phyloP scores from a whole-genome alignment of 2,888 invertebrate genomes.

The Pandemis heparana region DNA sequence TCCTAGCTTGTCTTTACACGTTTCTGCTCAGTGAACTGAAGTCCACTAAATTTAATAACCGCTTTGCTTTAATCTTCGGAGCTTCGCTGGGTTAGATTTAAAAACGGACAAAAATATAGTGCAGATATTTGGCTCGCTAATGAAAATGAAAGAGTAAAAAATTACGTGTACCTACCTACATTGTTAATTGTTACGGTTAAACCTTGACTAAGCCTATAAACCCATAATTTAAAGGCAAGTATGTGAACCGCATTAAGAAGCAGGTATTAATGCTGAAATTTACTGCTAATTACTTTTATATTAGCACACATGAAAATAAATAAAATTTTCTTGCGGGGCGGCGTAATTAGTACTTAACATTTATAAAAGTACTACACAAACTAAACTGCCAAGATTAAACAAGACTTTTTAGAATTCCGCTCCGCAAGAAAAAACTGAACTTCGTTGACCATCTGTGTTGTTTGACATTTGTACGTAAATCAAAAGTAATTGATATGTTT shows the following conservation, averaged over 20 bases:
- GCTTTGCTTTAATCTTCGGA: background rate
- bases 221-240: background rate
- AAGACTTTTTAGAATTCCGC: too few species aligned
- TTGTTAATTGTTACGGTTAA: background rate
- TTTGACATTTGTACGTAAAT: too few species aligned
- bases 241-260: too few species aligned
- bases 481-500: too few species aligned
- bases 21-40: background rate
- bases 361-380: too few species aligned
- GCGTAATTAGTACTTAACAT: too few species aligned
- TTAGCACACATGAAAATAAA: background rate
- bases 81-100: background rate
- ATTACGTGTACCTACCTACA: background rate
- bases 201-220: background rate
- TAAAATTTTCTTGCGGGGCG: too few species aligned
- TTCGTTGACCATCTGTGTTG: too few species aligned
- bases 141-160: background rate
- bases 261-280: background rate
- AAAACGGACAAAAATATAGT: background rate
- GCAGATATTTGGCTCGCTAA: background rate
- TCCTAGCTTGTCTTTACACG: background rate
- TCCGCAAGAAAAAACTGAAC: too few species aligned
- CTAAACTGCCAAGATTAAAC: too few species aligned
- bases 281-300: constrained; percentile 4
- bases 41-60: constrained; percentile 1